Base-by-base conservation (phyloP, 2,113 vertebrate genomes). In the Bufo bufo region DNA sequence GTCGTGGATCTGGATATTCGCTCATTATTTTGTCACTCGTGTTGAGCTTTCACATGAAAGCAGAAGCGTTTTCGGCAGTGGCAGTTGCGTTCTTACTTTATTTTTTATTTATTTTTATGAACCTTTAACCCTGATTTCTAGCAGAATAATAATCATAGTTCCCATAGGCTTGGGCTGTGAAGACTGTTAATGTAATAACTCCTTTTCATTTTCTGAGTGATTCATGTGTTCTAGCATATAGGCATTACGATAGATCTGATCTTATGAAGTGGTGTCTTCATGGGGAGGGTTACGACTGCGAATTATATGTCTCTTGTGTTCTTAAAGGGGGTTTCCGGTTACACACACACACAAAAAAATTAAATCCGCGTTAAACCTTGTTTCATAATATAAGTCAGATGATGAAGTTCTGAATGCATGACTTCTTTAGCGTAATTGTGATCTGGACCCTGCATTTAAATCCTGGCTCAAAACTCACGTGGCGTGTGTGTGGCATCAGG, bases 111-210 rank as follows among this genome's bases (percentile, higher is more conserved):
- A 56, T 50, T 43, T 19, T 1, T 33, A 5, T 58, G 52, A 58
- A 58, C 83, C 52, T 61, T 77, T 77, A 72, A 58, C 65, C 52
- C 82, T 84, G n/a, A 50, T 72, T 72, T 65, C 14, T 84, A 7
- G 12, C 82, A 6, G 8, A 52, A 49, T 71, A 43, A 23, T 54
- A 72, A 54, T 71, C 71, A 71, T 84, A 13, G 20, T 72, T 56
- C 49, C 19, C 82, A 17, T 50, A 72, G 45, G 82, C 82, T 84
- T 6, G 2, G 52, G 20, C 83, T 12, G 82, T 17, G 17, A 14
- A 56, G 65, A 43, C 20, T 45, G n/a, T 8, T 85, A 61, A 75
- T 72, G 8, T 43, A 10, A 14, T 43, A 52, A n/a, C 50, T 14
- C 3, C 3, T 19, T 56, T 10, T 23, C 23, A 33, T 14, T 61